These are phyloP conservation scores for Malaclemys terrapin DNA, from an alignment of 2,113 vertebrate genomes.

Conservation along the genomic window DNA sequence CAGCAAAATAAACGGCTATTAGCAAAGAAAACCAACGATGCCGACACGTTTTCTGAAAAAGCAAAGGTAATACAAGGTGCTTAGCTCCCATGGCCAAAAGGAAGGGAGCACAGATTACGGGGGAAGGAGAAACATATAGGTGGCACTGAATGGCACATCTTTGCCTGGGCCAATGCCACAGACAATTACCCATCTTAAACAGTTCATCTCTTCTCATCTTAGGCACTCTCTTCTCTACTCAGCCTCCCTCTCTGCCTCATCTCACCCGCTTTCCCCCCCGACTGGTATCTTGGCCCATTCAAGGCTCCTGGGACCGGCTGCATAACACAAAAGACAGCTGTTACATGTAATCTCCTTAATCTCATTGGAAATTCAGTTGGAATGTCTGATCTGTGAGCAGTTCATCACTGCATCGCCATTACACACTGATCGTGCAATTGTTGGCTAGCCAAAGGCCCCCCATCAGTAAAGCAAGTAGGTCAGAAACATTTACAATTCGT, in stretches of 20 bases:
- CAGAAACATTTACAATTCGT: neutral
- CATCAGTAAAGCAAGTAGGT: neutral
- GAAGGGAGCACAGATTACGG: neutral
- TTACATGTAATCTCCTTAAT: neutral
- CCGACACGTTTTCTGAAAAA: neutral
- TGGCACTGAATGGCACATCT: neutral
- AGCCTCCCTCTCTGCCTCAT: rapidly evolving
- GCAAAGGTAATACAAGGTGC: neutral
- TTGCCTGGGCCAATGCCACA: neutral
- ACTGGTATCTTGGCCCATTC: rapidly evolving
- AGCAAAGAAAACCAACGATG: neutral
- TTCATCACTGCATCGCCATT: neutral
- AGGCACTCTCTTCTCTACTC: neutral
- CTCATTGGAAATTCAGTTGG: neutral
- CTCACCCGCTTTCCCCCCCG: neutral
- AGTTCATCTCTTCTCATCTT: too few species aligned
- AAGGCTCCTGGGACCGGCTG: neutral
- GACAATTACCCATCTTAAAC: too few species aligned
- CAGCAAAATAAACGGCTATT: neutral
- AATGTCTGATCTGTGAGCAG: neutral
- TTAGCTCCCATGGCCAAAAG: neutral
- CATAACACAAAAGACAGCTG: neutral
- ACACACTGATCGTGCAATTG: neutral
- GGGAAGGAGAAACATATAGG: neutral
- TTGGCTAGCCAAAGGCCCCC: rapidly evolving